Conservation (phyloP, 2,888 invertebrate species). For the Drosophila atroscutellata region DNA sequence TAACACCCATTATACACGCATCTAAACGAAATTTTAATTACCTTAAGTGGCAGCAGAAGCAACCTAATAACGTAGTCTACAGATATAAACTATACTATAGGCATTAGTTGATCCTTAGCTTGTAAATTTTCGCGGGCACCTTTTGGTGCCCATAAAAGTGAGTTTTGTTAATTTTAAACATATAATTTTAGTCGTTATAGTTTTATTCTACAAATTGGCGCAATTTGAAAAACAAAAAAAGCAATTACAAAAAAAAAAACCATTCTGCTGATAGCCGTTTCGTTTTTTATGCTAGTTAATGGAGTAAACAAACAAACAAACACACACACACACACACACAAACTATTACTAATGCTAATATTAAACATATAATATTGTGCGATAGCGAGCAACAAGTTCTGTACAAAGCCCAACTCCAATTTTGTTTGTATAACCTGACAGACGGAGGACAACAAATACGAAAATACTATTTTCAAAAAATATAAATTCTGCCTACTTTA, state of each 20-base stretch:
- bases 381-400: slow-evolving; percentile 57
- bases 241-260: slow-evolving; percentile 40
- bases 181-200: slow-evolving; percentile 71
- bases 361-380: slow-evolving; percentile 54
- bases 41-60: slow-evolving; percentile 60
- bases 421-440: slow-evolving; percentile 71
- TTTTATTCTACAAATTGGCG: slow-evolving; percentile 62
- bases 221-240: slow-evolving; percentile 61
- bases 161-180: slow-evolving; percentile 72
- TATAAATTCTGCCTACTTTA: slow-evolving; percentile 59
- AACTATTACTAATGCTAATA: slow-evolving; percentile 62
- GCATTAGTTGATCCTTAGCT: slow-evolving; percentile 67
- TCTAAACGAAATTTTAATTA: slow-evolving; percentile 46
- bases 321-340: slow-evolving; percentile 50
- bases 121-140: slow-evolving; percentile 32
- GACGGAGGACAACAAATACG: slow-evolving; percentile 47
- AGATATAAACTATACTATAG: slow-evolving; percentile 46
- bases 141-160: slow-evolving; percentile 30
- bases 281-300: slow-evolving; percentile 63
- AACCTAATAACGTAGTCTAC: slow-evolving; percentile 52
- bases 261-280: slow-evolving; percentile 36
- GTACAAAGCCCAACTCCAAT: slow-evolving; percentile 80
- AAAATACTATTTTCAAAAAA: slow-evolving; percentile 77
- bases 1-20: slow-evolving; percentile 16
- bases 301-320: slow-evolving; percentile 61